A percentile compares a stretch with the other conserved stretches of the same genome.
Evolutionary conservation across 1,140 invertebrate genomes (phyloP).

Genomic region (Heliconius melpomene): DNA sequence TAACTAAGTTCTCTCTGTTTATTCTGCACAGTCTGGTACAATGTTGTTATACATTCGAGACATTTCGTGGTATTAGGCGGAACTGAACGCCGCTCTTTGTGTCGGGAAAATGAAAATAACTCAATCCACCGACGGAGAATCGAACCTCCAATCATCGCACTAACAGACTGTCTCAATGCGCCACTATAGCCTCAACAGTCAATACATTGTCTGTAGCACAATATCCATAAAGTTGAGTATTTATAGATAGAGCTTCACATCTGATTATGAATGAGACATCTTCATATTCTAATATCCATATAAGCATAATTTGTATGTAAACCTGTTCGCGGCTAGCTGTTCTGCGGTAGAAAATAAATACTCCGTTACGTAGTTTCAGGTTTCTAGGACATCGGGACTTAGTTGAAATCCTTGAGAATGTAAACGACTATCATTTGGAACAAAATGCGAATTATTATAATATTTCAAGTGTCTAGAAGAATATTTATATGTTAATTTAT

Average conservation of each 20-base stretch:
- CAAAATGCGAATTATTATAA: not conserved
- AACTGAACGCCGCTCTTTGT: not conserved
- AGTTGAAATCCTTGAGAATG: slow-evolving; percentile 41
- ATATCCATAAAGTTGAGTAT: slow-evolving; percentile 23
- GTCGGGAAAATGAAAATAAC: not conserved
- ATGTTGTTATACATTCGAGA: not conserved
- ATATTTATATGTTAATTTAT: not conserved
- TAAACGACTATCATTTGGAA: slow-evolving; percentile 17
- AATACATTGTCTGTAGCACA: slow-evolving; percentile 1
- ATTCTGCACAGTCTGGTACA: no score
- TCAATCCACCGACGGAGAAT: not conserved
- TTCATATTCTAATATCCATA: slow-evolving; percentile 36
- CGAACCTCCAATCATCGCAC: not conserved
- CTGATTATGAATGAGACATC: slow-evolving; percentile 35
- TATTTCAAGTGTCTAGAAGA: not conserved
- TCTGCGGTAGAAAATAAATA: slow-evolving; percentile 33
- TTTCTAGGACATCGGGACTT: slow-evolving; percentile 46
- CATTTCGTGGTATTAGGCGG: not conserved
- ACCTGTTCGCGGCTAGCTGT: slow-evolving; percentile 28
- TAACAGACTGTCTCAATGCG: not conserved
- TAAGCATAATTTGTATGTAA: slow-evolving; percentile 31
- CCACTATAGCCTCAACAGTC: not conserved
- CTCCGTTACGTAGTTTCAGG: slow-evolving; percentile 42
- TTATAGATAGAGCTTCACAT: slow-evolving; percentile 13
- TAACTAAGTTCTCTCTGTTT: no score